Evolutionary conservation across 2,888 invertebrate species (phyloP), one percentile per base, ranked within the genome.

Genomic region (Aricia artaxerxes): DNA sequence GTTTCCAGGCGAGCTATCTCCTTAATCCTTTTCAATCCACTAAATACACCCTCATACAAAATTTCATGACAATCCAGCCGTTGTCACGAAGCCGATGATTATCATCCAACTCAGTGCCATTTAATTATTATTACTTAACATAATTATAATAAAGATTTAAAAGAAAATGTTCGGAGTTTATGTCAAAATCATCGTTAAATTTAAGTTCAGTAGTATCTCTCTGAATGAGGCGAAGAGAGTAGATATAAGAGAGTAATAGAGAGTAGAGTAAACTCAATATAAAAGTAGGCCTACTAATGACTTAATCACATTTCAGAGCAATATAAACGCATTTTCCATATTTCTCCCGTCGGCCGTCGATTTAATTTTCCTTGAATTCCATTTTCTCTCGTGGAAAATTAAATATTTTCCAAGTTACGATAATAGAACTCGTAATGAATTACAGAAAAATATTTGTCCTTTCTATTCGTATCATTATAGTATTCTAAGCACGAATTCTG

Each of bases 381-480:
- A 49, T 75, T 44, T 49, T 49, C 49, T 31, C 44, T 75, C 75
- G 44, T 44, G 75, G 49, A 75, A 75, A 44, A 49, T 75, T 75
- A 24, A 44, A 75, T 49, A 75, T 75, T 75, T 75, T 75, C 44
- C 75, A 31, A 44, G 49, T 24, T 24, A 24, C 75, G n/a, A 49
- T 44, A 75, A 24, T 40, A 44, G 49, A 24, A 75, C 49, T 49
- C 24, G 75, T 75, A 75, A 69, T 69, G 69, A 69, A 69, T 69
- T 35, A 5, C 35, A 69, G 35, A 38, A 38, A 69, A 69, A 69
- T 69, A 69, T 69, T 38, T 69, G 69, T 69, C 35, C 69, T 38
- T 69, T 35, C 69, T 16, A 69, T 38, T 69, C 35, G 35, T 69
- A 69, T 69, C 35, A 5, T 6, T 38, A 16, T 38, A 16, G 1